Percentiles rank a stretch among this genome's conserved stretches.
phyloP scores from a whole-genome alignment of 2,113 vertebrate genomes.

The Pachycephala philippinensis region DNA sequence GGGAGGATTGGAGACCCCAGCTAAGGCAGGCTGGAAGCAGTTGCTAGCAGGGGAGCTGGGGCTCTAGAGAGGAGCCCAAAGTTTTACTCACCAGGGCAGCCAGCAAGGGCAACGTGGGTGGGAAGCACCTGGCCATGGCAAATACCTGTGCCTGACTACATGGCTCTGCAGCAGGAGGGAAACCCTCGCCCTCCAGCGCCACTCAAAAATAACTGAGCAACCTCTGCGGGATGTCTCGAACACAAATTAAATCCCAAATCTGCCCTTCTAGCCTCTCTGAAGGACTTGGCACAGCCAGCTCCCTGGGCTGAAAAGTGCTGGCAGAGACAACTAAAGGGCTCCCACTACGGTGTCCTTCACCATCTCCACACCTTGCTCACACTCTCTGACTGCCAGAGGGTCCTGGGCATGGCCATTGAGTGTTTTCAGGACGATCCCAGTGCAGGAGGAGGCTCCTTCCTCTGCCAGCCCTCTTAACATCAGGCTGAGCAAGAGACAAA shows the following conservation, averaged over 20 bases:
- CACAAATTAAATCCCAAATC: background rate
- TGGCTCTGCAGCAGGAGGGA: background rate
- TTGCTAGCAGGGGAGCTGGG: background rate
- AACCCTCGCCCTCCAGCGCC: background rate
- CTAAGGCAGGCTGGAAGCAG: background rate
- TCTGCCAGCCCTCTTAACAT: background rate
- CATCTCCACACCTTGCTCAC: background rate
- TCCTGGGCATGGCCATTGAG: background rate
- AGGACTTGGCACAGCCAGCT: background rate
- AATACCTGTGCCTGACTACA: background rate
- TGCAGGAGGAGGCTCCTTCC: background rate
- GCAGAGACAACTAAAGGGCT: background rate
- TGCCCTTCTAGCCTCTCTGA: background rate
- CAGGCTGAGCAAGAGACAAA: background rate
- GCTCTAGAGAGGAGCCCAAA: background rate
- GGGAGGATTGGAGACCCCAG: background rate
- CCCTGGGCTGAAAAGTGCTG: background rate
- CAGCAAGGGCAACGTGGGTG: rapidly evolving
- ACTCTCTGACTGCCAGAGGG: background rate
- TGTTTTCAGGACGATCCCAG: background rate
- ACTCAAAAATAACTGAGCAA: background rate
- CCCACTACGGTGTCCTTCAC: background rate
- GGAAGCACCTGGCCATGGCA: background rate
- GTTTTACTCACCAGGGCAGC: background rate
- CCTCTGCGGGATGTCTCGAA: background rate